Evolutionary conservation across 2,888 invertebrate species (phyloP).

Genomic region (Meliscaeva auricollis): DNA sequence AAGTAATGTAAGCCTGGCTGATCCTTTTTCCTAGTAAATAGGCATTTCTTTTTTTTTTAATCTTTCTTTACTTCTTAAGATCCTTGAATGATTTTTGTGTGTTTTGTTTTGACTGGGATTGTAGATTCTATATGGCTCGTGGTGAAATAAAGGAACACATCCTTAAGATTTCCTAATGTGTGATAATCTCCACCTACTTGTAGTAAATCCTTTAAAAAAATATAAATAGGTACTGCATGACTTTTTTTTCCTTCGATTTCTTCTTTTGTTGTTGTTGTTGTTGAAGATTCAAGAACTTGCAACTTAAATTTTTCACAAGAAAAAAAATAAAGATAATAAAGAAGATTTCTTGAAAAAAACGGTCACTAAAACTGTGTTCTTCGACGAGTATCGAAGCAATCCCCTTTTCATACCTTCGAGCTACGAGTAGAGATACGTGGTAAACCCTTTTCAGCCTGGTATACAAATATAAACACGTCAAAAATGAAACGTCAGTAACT

Average conservation of each 20-base stretch:
- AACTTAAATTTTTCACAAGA: neutral
- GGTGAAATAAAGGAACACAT: neutral
- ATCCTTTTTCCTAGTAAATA: constrained; percentile 6
- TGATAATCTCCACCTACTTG: constrained; percentile 9
- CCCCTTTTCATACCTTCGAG: too few species aligned
- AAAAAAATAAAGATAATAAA: neutral
- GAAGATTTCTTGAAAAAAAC: neutral
- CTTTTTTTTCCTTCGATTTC: too few species aligned
- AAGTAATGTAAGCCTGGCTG: neutral
- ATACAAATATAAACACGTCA: too few species aligned
- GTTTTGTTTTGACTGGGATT: neutral
- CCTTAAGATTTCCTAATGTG: constrained; percentile 11
- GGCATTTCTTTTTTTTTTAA: neutral
- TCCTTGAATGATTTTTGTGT: neutral
- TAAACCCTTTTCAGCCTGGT: too few species aligned
- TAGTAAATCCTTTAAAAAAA: neutral
- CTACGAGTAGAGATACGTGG: too few species aligned
- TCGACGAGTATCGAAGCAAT: neutral
- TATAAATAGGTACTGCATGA: too few species aligned
- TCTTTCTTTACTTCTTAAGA: neutral
- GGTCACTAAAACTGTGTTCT: neutral
- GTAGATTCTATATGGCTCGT: neutral
- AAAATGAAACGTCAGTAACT: neutral
- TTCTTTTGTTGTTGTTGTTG: too few species aligned
- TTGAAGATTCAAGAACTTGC: too few species aligned